phyloP scores from a whole-genome alignment of 2,888 invertebrate genomes.

The Cataglyphis livida region DNA sequence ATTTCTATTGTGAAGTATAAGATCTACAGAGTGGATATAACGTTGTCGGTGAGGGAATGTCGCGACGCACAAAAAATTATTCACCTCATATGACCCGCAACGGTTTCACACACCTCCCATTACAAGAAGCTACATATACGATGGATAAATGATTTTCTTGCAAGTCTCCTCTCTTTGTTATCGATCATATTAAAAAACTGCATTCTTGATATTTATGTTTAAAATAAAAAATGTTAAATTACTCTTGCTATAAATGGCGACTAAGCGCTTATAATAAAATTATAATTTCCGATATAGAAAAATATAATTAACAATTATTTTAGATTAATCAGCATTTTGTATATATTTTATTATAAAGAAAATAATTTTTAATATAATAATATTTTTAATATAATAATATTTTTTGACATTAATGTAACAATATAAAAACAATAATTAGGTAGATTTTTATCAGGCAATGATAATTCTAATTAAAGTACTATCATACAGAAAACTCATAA shows the following conservation, averaged over 20 bases:
- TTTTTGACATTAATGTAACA: background rate
- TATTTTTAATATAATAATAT: too few species aligned
- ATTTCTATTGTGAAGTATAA: conserved; percentile 42
- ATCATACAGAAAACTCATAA: too few species aligned
- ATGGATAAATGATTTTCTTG: conserved; percentile 30
- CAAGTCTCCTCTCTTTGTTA: background rate
- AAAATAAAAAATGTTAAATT: background rate
- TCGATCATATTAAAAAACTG: conserved; percentile 1
- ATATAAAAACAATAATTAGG: background rate
- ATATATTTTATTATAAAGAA: background rate
- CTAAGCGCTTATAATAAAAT: background rate
- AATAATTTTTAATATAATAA: background rate
- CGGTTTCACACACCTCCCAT: conserved; percentile 2
- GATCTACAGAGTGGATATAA: conserved; percentile 37
- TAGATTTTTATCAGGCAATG: background rate
- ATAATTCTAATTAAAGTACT: background rate
- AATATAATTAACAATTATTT: background rate
- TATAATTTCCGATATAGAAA: background rate
- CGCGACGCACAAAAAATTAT: conserved; percentile 49
- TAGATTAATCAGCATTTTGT: background rate
- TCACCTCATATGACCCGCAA: conserved; percentile 15
- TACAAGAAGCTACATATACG: conserved; percentile 22
- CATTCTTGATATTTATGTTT: background rate
- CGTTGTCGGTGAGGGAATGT: conserved; percentile 15
- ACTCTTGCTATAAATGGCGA: background rate